phyloP scores from a whole-genome alignment of 2,113 vertebrate species.

The Paradisaea rubra region DNA sequence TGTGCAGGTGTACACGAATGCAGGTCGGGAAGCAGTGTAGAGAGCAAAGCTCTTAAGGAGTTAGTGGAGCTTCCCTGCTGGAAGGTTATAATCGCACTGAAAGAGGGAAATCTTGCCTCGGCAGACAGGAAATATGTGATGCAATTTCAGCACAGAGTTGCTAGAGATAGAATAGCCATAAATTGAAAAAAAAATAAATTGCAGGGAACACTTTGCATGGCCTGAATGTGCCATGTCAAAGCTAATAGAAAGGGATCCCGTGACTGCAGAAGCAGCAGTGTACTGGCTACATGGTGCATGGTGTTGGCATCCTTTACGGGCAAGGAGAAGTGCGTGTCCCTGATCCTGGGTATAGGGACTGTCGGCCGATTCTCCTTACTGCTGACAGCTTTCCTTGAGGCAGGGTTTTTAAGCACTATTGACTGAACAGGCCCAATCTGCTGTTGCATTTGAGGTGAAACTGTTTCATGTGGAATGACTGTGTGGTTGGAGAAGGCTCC shows the following conservation, averaged over 20 bases:
- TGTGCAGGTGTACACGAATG: neutral
- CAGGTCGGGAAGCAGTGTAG: neutral
- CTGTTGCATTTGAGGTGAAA: neutral
- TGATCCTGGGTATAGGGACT: neutral
- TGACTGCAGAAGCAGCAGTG: neutral
- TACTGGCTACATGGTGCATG: neutral
- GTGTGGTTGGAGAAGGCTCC: neutral
- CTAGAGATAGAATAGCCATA: constrained; percentile 13
- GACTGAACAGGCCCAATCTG: neutral
- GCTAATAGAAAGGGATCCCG: neutral
- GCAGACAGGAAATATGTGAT: constrained; percentile 32
- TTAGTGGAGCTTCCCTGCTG: constrained; percentile 34
- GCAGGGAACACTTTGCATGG: neutral
- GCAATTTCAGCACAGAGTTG: constrained; percentile 8
- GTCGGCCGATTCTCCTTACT: neutral
- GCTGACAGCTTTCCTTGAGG: neutral
- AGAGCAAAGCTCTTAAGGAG: constrained; percentile 28
- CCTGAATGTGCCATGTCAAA: neutral
- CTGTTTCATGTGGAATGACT: neutral
- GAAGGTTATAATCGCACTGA: constrained; percentile 25
- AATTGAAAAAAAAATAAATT: neutral
- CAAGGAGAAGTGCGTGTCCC: neutral
- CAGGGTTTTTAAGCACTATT: neutral
- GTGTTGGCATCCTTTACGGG: neutral
- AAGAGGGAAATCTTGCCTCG: constrained; percentile 27